Base-by-base conservation (phyloP, 2,888 invertebrate species). In the Thymelicus sylvestris region DNA sequence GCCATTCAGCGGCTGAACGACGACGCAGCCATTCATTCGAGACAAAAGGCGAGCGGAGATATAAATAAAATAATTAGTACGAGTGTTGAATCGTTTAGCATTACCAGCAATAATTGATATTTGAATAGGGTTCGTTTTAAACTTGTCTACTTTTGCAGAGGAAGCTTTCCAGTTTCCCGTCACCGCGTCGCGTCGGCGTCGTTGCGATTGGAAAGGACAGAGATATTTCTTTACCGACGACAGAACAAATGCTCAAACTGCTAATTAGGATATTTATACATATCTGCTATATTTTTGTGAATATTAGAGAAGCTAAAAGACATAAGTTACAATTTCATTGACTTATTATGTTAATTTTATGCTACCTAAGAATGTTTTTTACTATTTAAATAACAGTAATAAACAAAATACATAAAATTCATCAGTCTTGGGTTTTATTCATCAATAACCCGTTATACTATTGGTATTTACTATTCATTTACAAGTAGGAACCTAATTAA, bases 51-150 rank as follows among this genome's bases (percentile, higher is more conserved):
- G 38, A 59, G n/a, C 62, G 48, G 59, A 59, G 65, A 52, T 67
- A 72, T 67, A 65, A 70, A 70, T 67, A 86, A 85, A 89, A 90
- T 91, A 91, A 91, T 92, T 92, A 91, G 90, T 90, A 83, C 80
- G 86, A 86, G 91, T 89, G 91, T 89, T 88, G 87, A 86, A 78
- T 82, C 85, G 85, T 85, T 87, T 86, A 87, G 75, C 77, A 80
- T 86, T 85, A 86, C 85, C 79, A 79, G 81, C 80, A 79, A 81
- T 86, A 80, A 86, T 83, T 86, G 80, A 82, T 83, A 81, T 85
- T 84, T 84, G 83, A 87, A 86, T 84, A 62, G 38, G 76, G 80
- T 76, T 59, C 52, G 70, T 70, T 70, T 70, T 64, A 41, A 50
- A 50, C 61, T 38, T 39, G 63, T 52, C 62, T 12, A 44, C 44